Evolutionary conservation across 2,797 vertebrate species (phyloP), one percentile per base, ranked within the genome.

Genomic region (Vultur gryphus): DNA sequence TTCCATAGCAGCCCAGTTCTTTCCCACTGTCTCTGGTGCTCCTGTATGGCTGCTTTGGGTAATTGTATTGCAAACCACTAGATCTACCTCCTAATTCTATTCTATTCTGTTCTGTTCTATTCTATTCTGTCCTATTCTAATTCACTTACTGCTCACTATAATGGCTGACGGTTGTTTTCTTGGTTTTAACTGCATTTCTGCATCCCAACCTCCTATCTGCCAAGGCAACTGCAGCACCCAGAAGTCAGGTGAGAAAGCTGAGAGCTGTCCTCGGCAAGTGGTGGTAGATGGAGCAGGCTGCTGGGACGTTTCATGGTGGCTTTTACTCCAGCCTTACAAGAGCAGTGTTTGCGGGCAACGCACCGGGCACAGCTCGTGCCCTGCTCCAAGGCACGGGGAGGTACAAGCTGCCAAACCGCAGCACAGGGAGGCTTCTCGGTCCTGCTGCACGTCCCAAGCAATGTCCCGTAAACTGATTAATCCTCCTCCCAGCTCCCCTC

Each of bases 141-240:
- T 17, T 43, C 3, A 2, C 49, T 59, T 24, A 1, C 41, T 28
- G 10, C 46, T 70, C 4, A 0, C 58, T 43, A 0, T 7, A 11
- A 41, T 20, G 55, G 43, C 72, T 83, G 72, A 4, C 0, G 5
- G 66, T 19, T 41, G 41, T 7, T 80, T 29, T 48, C 20, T 48
- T 55, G n/a, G 19, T 3, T 65, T 83, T 66, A 31, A 28, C 37
- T 65, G 35, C 48, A 13, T 80, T 75, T 77, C 46, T 77, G 1
- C 43, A 16, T 4, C 5, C 37, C 62, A 76, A 55, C 18, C 33
- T 16, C 13, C 70, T 58, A 37, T 25, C 35, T 83, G 70, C 46
- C 61, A 18, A 46, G 58, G 52, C 76, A 66, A 19, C 14, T 25
- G 37, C 54, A 85, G 67, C 31, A 24, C n/a, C 12, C 28, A 39